Evolutionary conservation across 2,888 invertebrate genomes (phyloP).

Genomic region (Noctua janthe): DNA sequence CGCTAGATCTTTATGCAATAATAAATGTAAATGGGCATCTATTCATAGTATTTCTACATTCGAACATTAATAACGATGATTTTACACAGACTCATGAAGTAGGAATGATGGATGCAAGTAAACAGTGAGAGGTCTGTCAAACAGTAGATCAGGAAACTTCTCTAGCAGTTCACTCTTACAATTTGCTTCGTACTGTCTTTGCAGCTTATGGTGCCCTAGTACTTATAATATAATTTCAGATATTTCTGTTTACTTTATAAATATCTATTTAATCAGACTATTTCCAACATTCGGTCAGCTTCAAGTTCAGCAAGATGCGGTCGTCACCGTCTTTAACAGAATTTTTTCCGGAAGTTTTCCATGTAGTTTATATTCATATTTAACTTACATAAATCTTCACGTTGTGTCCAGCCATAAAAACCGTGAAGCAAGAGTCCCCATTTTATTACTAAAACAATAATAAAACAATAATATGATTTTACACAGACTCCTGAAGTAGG

Average conservation of each 20-base stretch:
- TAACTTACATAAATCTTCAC: neutral
- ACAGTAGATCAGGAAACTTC: slow-evolving; percentile 4
- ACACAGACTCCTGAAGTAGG: neutral
- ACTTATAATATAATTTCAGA: neutral
- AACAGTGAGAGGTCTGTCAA: neutral
- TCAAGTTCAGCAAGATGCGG: neutral
- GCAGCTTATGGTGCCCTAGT: neutral
- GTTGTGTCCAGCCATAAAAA: neutral
- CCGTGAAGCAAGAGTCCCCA: neutral
- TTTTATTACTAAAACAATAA: neutral
- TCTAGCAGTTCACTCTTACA: neutral
- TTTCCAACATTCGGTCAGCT: neutral
- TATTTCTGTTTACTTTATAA: neutral
- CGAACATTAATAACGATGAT: slow-evolving; percentile 12
- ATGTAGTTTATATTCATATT: neutral
- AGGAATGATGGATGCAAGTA: slow-evolving; percentile 9
- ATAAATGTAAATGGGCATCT: slow-evolving; percentile 34
- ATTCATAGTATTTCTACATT: slow-evolving; percentile 30
- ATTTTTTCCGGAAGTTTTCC: neutral
- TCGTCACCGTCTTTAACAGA: neutral
- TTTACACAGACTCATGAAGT: slow-evolving; percentile 11
- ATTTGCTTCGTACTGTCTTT: neutral
- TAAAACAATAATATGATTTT: no score
- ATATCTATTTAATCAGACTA: neutral
- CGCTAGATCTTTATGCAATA: slow-evolving; percentile 24